A percentile compares a stretch with the other conserved stretches of the same genome.
These are phyloP conservation scores for Trigoniulus corallinus DNA, from an alignment of 1,140 invertebrate species.

Conservation along the genomic window DNA sequence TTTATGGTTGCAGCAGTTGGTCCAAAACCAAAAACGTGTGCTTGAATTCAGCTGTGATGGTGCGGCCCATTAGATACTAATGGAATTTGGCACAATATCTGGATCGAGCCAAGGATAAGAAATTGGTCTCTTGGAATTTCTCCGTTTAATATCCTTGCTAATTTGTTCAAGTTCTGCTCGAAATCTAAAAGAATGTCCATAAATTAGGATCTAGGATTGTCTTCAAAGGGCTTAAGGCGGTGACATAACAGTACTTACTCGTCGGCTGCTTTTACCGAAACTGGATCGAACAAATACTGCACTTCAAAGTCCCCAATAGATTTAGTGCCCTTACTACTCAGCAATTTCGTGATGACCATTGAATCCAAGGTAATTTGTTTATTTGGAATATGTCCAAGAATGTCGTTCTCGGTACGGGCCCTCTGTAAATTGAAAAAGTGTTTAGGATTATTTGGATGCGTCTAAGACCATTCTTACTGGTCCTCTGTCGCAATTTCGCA, in stretches of 20 bases:
- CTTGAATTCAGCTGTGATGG: too few species aligned
- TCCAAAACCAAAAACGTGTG: too few species aligned
- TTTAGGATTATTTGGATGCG: background rate
- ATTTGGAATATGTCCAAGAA: slow-evolving; percentile 25
- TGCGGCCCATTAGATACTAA: slow-evolving; percentile 30
- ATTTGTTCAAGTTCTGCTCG: slow-evolving; percentile 22
- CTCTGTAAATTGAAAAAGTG: slow-evolving; percentile 13
- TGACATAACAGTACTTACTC: slow-evolving; percentile 23
- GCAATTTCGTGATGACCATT: slow-evolving; percentile 32
- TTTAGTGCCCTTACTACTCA: slow-evolving; percentile 29
- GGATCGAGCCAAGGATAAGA: slow-evolving; percentile 27
- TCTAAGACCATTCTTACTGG: too few species aligned
- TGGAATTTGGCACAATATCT: slow-evolving; percentile 29
- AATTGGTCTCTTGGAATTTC: slow-evolving; percentile 20
- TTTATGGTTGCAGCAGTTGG: too few species aligned
- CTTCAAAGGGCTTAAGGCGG: background rate
- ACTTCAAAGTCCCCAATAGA: slow-evolving; percentile 32
- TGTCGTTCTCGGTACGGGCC: slow-evolving; percentile 22
- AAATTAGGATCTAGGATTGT: background rate
- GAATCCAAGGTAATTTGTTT: slow-evolving; percentile 29
- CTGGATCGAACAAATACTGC: slow-evolving; percentile 30
- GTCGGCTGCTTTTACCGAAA: slow-evolving; percentile 25
- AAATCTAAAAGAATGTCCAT: slow-evolving; percentile 21
- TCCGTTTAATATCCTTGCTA: slow-evolving; percentile 22
- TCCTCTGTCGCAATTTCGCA: too few species aligned